Evolutionary conservation across 2,113 vertebrate species (phyloP).

Genomic region (Elephantulus edwardii): DNA sequence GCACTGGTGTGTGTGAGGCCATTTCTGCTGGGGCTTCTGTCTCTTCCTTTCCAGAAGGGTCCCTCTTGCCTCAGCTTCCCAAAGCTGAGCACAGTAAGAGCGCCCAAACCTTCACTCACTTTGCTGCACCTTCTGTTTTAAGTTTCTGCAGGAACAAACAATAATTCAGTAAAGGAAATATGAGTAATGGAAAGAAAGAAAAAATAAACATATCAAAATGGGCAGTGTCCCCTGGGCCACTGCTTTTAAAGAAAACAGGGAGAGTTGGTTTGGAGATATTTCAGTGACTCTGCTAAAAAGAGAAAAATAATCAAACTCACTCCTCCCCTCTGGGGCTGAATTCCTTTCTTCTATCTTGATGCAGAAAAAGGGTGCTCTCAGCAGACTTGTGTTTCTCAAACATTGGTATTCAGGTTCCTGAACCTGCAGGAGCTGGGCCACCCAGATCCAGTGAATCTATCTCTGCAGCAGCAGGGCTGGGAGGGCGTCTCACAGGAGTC

Average conservation of each 20-base stretch:
- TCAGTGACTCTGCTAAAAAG: constrained; percentile 44
- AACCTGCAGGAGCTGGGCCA: background rate
- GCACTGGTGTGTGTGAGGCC: background rate
- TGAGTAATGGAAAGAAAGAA: constrained; percentile 75
- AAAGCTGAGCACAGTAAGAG: background rate
- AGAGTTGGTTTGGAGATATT: constrained; percentile 62
- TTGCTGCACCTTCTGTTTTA: constrained; percentile 1
- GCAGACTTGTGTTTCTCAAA: background rate
- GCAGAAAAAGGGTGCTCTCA: background rate
- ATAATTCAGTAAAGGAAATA: constrained; percentile 68
- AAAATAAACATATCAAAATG: constrained; percentile 71
- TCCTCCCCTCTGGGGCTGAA: background rate
- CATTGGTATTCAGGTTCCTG: background rate
- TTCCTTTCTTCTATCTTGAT: constrained; percentile 13
- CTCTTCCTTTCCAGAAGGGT: background rate
- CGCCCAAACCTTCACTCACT: background rate
- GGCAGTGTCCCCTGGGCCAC: constrained; percentile 44
- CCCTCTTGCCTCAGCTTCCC: background rate
- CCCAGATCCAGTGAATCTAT: background rate
- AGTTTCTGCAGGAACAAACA: constrained; percentile 53
- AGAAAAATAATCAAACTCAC: constrained; percentile 47
- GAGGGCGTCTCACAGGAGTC: background rate
- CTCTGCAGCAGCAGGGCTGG: background rate
- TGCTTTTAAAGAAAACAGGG: constrained; percentile 68
- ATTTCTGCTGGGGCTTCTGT: background rate